Evolutionary conservation across 2,797 vertebrate genomes (phyloP), one percentile per base, ranked within the genome.

Genomic region (Echeneis naucrates): DNA sequence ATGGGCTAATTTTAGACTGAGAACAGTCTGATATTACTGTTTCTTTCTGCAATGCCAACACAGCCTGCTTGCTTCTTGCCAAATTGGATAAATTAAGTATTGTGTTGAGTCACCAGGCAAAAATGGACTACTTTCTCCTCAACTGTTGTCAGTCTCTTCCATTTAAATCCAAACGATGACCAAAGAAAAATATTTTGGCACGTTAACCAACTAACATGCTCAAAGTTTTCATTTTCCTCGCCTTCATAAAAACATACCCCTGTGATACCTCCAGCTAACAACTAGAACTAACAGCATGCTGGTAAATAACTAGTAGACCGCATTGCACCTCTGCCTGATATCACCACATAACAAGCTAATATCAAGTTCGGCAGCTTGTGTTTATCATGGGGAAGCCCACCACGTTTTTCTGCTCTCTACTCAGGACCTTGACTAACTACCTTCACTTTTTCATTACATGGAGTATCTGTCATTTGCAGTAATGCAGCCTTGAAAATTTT

Each of bases 41-140:
- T 65, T 51, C 23, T 50, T 61, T 63, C 74, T 47, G 47, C 23
- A 7, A 60, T 53, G 44, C 33, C 38, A 65, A 35, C 37, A 55
- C 50, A 70, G 58, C 52, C 64, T 65, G 68, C 78, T 54, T 77
- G 32, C 35, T 45, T 81, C 17, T 79, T 68, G 67, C 35, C 21
- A 77, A 76, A 68, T 42, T 72, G n/a, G 40, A 50, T 62, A 64
- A 71, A 72, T 35, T 4, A 67, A 69, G 61, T 38, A 21, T 21
- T 44, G 21, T 48, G 23, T 33, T 72, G 40, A 81, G 57, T 81
- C 63, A 72, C 19, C 0, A 0, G 40, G 51, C 6, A 44, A 42
- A 66, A 56, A 2, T 45, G 37, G 9, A 59, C n/a, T 6, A 11
- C 42, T 48, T 21, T 32, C 32, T 32, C 23, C 11, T 10, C 8